phyloP scores from a whole-genome alignment of 2,888 invertebrate genomes.

The Himalopsyche anomala region DNA sequence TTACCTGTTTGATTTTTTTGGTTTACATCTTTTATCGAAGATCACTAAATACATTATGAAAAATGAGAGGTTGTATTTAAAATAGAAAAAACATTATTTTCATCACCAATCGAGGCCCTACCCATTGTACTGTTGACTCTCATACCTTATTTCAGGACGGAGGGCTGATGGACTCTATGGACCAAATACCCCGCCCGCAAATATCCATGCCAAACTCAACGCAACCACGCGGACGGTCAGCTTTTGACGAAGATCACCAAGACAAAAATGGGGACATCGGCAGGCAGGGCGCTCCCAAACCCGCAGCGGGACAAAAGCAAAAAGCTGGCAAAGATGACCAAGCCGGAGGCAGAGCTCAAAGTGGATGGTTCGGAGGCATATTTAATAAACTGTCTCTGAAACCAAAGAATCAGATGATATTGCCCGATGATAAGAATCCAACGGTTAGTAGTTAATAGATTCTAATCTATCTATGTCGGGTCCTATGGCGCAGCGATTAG shows the following conservation, averaged over 20 bases:
- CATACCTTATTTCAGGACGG: constrained; percentile 61
- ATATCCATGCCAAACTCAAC: constrained; percentile 77
- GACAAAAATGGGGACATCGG: constrained; percentile 49
- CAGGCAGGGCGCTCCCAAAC: constrained; percentile 35
- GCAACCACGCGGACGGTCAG: constrained; percentile 68
- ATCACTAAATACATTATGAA: too few relatives aligned
- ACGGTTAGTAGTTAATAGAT: constrained; percentile 74
- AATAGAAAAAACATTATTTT: background rate
- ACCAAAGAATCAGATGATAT: constrained; percentile 95
- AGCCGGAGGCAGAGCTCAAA: constrained; percentile 68
- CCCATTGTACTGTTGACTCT: constrained; percentile 52
- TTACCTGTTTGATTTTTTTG: too few relatives aligned
- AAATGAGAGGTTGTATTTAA: too few relatives aligned
- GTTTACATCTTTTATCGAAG: too few relatives aligned
- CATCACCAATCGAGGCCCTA: constrained; percentile 10
- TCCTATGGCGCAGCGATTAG: too few relatives aligned
- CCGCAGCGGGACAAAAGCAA: constrained; percentile 52
- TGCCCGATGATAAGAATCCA: constrained; percentile 96
- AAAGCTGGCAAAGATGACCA: constrained; percentile 55
- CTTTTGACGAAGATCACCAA: constrained; percentile 67
- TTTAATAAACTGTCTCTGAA: constrained; percentile 89
- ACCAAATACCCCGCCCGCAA: constrained; percentile 71
- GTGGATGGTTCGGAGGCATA: constrained; percentile 91
- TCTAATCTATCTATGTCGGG: too few relatives aligned
- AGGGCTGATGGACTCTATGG: constrained; percentile 67